Base-by-base conservation (phyloP, 2,888 invertebrate species). In the Buathra laborator region DNA sequence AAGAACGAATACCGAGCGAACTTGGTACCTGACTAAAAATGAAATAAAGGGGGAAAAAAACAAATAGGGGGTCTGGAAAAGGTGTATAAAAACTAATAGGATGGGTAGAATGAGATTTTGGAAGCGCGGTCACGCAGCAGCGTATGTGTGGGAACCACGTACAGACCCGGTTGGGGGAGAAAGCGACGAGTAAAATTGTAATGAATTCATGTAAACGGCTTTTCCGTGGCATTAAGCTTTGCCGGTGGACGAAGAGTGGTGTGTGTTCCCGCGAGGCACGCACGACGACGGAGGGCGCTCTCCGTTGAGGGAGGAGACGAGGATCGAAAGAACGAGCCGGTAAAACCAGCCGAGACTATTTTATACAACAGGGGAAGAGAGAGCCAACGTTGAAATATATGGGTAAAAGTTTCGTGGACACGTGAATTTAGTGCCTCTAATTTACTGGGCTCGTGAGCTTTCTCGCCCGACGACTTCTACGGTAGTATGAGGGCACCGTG, bases 371-470 rank as follows among this genome's bases (percentile, higher is more conserved):
- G 53, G 51, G n/a, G 24, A 12, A 24, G 51, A 67, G 59, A 67
- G 66, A n/a, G 59, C 29, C 46, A 62, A 81, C 71, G 76, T 71
- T 71, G 71, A 82, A 85, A 85, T 83, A 85, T 85, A 80, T 44
- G 76, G 76, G 66, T 46, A 53, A 83, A 83, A 80, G 82, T 85
- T 85, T 85, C 72, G 79, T 70, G 56, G 82, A 37, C 75, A 59
- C 66, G 62, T 70, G 72, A 79, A 86, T 87, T 82, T 86, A 84
- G 85, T 74, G 78, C 51, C 87, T 81, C 85, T 87, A 85, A 88
- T 88, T 88, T 88, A 87, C 85, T 78, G 79, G 75, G 64, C 81
- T 74, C 81, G 81, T 81, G 79, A 85, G 78, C 75, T 85, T 85
- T 37, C 32, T 12, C 64, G 51, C 51, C 70, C 32, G n/a, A 48